Conservation (phyloP, 2,888 invertebrate species). For the Lottia gigantea region DNA sequence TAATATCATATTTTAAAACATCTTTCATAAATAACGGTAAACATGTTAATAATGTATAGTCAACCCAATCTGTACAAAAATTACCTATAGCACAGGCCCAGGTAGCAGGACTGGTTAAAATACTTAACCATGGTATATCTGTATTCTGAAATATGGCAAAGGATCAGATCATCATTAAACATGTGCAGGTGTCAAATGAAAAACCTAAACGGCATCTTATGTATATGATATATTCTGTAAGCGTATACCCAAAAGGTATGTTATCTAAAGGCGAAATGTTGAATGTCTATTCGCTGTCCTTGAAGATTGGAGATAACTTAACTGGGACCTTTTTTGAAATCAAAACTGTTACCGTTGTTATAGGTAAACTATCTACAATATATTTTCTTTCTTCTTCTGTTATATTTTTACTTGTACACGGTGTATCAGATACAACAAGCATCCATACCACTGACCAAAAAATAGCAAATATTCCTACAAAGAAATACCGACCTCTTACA, state of each 20-base stretch:
- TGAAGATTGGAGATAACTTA: no score
- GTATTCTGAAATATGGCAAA: neutral
- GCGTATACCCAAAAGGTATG: no score
- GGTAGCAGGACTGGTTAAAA: neutral
- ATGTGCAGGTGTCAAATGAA: no score
- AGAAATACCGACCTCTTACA: neutral
- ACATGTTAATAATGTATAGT: constrained; percentile 3
- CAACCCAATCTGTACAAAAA: neutral
- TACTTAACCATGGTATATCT: neutral
- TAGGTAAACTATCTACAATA: neutral
- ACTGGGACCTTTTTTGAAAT: no score
- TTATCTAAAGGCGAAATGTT: no score
- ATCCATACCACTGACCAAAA: neutral
- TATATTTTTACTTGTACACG: neutral
- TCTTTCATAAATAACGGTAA: neutral
- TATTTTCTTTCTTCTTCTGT: neutral
- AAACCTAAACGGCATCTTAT: no score
- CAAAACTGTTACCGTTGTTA: neutral
- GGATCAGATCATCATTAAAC: no score
- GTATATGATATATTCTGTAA: no score
- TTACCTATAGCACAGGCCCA: constrained; percentile 6
- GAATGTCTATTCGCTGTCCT: no score
- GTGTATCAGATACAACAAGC: neutral
- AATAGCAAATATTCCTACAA: neutral
- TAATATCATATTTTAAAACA: constrained; percentile 2